Base-by-base conservation (phyloP, 2,113 vertebrate genomes). In the Dasypus novemcinctus region DNA sequence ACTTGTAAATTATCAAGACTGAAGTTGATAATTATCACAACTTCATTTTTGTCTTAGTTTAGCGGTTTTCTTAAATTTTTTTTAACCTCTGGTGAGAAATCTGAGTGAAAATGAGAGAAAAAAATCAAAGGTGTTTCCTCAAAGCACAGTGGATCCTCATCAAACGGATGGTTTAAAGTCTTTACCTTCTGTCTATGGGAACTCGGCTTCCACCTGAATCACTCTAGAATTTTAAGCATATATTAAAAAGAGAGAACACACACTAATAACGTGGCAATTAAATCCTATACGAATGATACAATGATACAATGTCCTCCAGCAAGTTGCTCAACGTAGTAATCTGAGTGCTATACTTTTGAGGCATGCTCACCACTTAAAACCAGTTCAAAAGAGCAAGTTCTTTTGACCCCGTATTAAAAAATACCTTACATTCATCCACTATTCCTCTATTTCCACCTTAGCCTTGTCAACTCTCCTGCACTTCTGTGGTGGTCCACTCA, bases 1-100 rank as follows among this genome's bases (percentile, higher is more conserved):
- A 54, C 25, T 46, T 86, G 5, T 63, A 92, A 88, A 78, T 74
- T 20, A 71, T 82, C 8, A 79, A 78, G 57, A 33, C 2, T 12
- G 5, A 81, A 57, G 41, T 31, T 83, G 46, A 12, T 74, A 87
- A 90, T 87, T 49, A 64, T 52, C 36, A 74, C 23, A 94, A 76
- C 21, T 82, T 94, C 33, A 63, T 5, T 90, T 89, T 91, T 83
- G 17, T 83, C 43, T 57, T 72, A 11, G 41, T 29, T 80, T 46
- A 83, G 4, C 11, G 46, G 46, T 46, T 9, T 49, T 49, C 11
- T 49, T 49, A 49, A 49, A 57, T 64, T 90, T 87, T 61, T 61
- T 94, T 71, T 23, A 46, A 21, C 52, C 8, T 72, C 9, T n/a
- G 54, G 27, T 88, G 71, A 85, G 52, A 93, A 78, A 78, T n/a